Evolutionary conservation across 2,888 invertebrate species (phyloP).

Genomic region (Acrobasis repandana): DNA sequence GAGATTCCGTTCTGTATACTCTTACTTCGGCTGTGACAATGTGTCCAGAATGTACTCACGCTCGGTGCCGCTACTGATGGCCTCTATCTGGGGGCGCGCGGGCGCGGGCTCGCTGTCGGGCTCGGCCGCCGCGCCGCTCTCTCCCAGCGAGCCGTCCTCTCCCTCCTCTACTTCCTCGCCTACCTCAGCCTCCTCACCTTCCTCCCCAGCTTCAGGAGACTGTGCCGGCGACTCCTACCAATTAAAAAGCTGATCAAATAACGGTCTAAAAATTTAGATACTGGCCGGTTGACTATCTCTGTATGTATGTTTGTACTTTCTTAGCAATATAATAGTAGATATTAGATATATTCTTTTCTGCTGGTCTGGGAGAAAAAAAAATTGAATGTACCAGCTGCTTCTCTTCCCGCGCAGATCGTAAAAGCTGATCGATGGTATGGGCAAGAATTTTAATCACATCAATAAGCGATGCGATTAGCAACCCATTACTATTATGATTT

Average conservation of each 20-base stretch:
- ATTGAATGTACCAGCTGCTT: too few species aligned
- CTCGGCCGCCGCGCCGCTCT: constrained; percentile 46
- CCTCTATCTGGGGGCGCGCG: constrained; percentile 82
- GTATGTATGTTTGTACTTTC: too few species aligned
- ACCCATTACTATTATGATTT: too few species aligned
- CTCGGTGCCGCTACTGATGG: constrained; percentile 90
- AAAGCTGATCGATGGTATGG: too few species aligned
- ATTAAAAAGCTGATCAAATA: constrained; percentile 8
- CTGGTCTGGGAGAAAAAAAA: too few species aligned
- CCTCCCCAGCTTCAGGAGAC: constrained; percentile 73
- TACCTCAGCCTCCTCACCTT: constrained; percentile 50
- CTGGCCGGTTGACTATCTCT: too few species aligned
- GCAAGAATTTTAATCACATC: too few species aligned
- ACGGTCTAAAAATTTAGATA: background rate
- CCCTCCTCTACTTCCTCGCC: constrained; percentile 44
- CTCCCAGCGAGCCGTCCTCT: constrained; percentile 32
- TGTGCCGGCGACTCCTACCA: constrained; percentile 82
- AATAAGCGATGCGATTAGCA: too few species aligned
- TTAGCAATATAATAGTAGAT: too few species aligned
- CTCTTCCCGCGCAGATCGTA: too few species aligned
- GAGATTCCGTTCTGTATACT: too few species aligned
- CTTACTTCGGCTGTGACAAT: background rate
- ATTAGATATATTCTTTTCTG: too few species aligned
- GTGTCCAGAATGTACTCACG: constrained; percentile 55
- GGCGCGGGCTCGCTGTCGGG: constrained; percentile 61